Evolutionary conservation across 2,888 invertebrate genomes (phyloP).

Genomic region (Euplagia quadripunctaria): DNA sequence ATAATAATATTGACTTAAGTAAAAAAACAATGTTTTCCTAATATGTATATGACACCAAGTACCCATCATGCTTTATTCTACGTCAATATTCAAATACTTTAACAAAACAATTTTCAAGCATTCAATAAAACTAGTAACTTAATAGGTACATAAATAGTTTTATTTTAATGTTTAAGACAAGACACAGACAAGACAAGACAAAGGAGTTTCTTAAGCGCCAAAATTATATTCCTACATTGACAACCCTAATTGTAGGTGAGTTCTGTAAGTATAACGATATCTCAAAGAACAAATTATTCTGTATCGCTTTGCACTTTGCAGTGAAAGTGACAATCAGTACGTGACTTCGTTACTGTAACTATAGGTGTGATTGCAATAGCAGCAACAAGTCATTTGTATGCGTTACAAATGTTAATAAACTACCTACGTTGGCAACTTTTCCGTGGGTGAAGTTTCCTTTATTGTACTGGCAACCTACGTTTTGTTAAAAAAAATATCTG

Average conservation of each 20-base stretch:
- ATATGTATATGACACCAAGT: no score
- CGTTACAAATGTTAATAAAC: neutral
- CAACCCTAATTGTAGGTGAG: neutral
- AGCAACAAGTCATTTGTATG: neutral
- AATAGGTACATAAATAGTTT: no score
- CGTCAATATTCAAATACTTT: no score
- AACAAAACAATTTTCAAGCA: no score
- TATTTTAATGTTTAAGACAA: no score
- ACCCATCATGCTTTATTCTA: no score
- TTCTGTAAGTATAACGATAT: neutral
- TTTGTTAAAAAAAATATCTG: neutral
- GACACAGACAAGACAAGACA: no score
- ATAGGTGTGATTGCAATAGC: neutral
- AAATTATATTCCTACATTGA: no score
- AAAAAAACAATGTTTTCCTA: no score
- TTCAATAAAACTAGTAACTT: no score
- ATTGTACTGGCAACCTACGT: neutral
- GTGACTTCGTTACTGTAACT: conserved; percentile 31
- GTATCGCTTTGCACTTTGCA: neutral
- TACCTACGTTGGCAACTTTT: neutral
- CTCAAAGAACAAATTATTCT: neutral
- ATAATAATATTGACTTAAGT: no score
- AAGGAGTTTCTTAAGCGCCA: no score
- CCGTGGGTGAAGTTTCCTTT: neutral
- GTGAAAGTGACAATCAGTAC: conserved; percentile 9